Percentiles rank a stretch among this genome's conserved stretches.
These are phyloP conservation scores for Emydoidea blandingii DNA, from an alignment of 2,797 vertebrate genomes.

Conservation along the genomic window DNA sequence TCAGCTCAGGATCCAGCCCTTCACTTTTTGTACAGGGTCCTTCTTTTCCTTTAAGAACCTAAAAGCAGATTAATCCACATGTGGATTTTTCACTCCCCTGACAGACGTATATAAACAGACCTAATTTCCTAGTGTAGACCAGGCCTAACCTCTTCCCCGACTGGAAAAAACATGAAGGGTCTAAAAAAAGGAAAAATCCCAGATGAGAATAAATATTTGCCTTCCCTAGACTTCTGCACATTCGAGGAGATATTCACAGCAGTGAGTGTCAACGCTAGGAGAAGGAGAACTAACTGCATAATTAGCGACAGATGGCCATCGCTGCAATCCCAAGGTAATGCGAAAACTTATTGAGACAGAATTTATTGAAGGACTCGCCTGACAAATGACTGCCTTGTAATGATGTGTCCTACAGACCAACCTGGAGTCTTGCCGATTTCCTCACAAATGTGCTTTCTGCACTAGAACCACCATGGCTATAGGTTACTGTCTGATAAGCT, in stretches of 20 bases:
- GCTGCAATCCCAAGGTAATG: fast-evolving
- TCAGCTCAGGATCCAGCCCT: background rate
- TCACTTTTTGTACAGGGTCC: background rate
- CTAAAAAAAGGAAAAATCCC: background rate
- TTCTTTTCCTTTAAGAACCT: background rate
- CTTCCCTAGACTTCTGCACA: background rate
- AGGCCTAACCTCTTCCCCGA: background rate
- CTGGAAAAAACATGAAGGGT: fast-evolving
- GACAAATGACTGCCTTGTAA: fast-evolving
- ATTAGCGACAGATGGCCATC: background rate
- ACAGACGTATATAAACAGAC: background rate
- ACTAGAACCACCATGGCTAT: background rate
- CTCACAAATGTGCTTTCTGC: fast-evolving
- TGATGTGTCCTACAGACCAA: background rate
- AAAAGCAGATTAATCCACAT: background rate
- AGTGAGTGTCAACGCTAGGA: background rate
- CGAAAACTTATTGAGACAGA: too few species aligned
- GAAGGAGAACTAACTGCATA: background rate
- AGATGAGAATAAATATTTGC: background rate
- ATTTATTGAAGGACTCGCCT: background rate
- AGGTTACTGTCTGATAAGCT: background rate
- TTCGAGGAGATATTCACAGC: background rate
- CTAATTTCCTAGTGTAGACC: background rate
- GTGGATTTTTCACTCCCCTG: background rate
- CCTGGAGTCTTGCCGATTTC: background rate